phyloP scores from a whole-genome alignment of 2,797 vertebrate species.

The Danio jaintianensis region DNA sequence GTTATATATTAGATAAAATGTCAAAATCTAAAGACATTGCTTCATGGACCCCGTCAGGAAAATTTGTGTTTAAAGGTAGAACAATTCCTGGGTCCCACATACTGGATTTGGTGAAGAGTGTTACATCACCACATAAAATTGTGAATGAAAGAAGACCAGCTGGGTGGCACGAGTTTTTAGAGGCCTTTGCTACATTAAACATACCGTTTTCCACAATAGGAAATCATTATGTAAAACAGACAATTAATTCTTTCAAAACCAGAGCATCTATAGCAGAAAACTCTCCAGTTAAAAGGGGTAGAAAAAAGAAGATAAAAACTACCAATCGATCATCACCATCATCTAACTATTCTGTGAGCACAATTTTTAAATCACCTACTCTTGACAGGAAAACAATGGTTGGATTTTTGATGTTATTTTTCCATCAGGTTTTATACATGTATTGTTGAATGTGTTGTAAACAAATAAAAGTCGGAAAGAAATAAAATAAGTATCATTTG shows the following conservation, averaged over 20 bases:
- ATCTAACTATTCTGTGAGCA: not conserved
- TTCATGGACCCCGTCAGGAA: not conserved
- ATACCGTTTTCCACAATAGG: not conserved
- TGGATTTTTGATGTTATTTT: not conserved
- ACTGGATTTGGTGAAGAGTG: not conserved
- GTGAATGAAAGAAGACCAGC: not conserved
- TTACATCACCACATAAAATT: not conserved
- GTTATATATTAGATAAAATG: constrained; percentile 15
- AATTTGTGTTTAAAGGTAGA: constrained; percentile 1
- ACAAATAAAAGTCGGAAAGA: not conserved
- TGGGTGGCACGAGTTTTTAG: not conserved
- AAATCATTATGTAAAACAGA: not conserved
- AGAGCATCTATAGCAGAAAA: fast-evolving
- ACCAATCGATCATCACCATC: not conserved
- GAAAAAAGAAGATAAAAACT: not conserved
- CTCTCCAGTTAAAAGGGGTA: not conserved
- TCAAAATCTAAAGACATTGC: not conserved
- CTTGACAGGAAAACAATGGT: not conserved
- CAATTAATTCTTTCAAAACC: not conserved
- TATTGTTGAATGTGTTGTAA: not conserved
- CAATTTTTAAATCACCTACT: not conserved
- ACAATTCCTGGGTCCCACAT: not conserved
- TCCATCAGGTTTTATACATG: not conserved
- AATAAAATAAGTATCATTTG: too few species aligned
- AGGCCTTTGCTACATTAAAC: not conserved